Base-by-base conservation (phyloP, 2,888 invertebrate genomes). In the Stramonita haemastoma region DNA sequence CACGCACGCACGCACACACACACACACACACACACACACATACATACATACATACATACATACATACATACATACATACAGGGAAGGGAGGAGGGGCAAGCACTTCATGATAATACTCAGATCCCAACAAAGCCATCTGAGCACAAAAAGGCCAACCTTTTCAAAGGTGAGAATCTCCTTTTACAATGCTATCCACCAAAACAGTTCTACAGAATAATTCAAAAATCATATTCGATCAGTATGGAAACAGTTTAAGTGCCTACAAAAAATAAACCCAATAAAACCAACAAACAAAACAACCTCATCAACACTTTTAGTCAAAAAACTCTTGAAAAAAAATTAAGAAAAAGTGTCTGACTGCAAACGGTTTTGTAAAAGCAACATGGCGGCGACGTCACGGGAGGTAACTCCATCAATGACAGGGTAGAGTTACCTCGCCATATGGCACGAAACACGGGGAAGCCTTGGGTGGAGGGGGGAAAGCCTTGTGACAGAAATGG, bases 381-480 rank as follows among this genome's bases (percentile, higher is more conserved):
- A 83, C 81, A 83, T 46, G 81, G 81, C 81, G 46, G 81, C 81
- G 36, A 36, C 81, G 19, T 46, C 81, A 83, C 81, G 81, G 81
- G 81, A 83, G 36, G 36, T 46, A 83, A 83, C 81, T 83, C 81
- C 81, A 46, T 83, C 81, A 83, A 83, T 83, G 81, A 83, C 81
- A 83, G 81, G 81, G 26, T 83, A 83, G 81, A 83, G 81, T 83
- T 83, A 83, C 81, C 46, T 83, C 81, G 81, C 81, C 81, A 83
- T 83, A 83, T 83, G 81, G 81, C 46, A 6, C 46, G 2, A 87
- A 36, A 87, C 34, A 32, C 60, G 66, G 66, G 26, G n/a, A n/a
- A n/a, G n/a, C n/a, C 26, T 32, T 29, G 60, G 66, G 13, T 15
- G 32, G 8, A 46, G 46, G 46, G 46, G n/a, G n/a, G n/a, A 36